Evolutionary conservation across 2,797 vertebrate genomes (phyloP).

Genomic region (Taenioides sp.): DNA sequence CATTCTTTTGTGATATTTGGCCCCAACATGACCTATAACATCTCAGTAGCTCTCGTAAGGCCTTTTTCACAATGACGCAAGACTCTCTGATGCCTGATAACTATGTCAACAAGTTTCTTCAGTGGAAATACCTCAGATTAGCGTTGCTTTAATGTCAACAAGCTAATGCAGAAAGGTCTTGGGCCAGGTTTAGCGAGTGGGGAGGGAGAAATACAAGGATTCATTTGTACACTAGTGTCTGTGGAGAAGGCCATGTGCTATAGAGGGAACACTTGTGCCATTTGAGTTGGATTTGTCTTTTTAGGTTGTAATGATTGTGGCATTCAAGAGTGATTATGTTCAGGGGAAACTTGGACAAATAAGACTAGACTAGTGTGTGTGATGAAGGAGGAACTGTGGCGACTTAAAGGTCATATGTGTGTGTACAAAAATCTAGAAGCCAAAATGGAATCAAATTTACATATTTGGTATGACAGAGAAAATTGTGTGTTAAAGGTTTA

Average conservation of each 20-base stretch:
- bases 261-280: not conserved
- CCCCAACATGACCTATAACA: constrained; percentile 65
- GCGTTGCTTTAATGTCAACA: constrained; percentile 60
- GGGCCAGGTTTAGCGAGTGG: constrained; percentile 23
- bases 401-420: not conserved
- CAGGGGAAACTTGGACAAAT: constrained; percentile 8
- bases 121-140: constrained; percentile 56
- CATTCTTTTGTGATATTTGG: constrained; percentile 70
- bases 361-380: not conserved
- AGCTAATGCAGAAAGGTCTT: constrained; percentile 48
- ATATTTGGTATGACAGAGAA: not conserved
- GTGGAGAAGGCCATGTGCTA: constrained; percentile 16
- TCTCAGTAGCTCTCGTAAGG: constrained; percentile 64
- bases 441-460: not conserved
- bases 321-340: constrained; percentile 15
- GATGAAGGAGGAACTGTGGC: not conserved
- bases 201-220: constrained; percentile 17
- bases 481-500: not conserved
- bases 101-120: constrained; percentile 71
- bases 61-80: constrained; percentile 63
- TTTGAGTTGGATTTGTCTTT: constrained; percentile 15
- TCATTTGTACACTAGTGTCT: constrained; percentile 24
- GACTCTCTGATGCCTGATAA: constrained; percentile 67
- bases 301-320: constrained; percentile 3
- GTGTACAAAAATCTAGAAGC: not conserved